Percentiles rank a stretch among this genome's conserved stretches.
These are phyloP conservation scores for Eptesicus fuscus DNA, from an alignment of 2,113 vertebrate species.

Conservation along the genomic window DNA sequence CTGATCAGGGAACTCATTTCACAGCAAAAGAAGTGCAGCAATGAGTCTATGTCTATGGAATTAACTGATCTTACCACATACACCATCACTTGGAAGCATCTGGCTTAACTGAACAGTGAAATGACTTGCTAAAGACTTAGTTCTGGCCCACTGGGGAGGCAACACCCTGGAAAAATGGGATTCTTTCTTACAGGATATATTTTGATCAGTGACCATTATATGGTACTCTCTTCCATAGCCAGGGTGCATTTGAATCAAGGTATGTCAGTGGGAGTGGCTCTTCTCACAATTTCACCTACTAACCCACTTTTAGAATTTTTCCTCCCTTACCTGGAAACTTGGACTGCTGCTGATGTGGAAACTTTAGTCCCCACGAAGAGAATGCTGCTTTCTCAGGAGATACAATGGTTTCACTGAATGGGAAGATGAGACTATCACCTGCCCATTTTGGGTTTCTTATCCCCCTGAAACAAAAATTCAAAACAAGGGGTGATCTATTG, in stretches of 20 bases:
- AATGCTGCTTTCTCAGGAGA: neutral
- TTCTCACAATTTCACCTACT: neutral
- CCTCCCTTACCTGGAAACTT: neutral
- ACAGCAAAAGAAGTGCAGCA: neutral
- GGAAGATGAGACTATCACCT: neutral
- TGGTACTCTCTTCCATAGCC: neutral
- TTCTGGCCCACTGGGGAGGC: neutral
- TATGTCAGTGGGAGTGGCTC: neutral
- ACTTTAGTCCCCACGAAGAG: neutral
- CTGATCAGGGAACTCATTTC: neutral
- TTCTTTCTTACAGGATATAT: neutral
- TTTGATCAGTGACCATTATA: neutral
- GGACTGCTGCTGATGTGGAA: neutral
- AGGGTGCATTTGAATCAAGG: neutral
- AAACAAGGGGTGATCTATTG: neutral
- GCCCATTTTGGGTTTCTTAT: neutral
- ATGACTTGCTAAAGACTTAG: neutral
- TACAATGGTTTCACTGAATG: neutral
- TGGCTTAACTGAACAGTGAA: slow-evolving; percentile 16
- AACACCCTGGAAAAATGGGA: neutral
- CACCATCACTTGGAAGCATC: neutral
- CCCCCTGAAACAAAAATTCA: neutral
- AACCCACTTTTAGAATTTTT: neutral
- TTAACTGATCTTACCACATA: neutral
- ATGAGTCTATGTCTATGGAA: neutral